Evolutionary conservation across 1,140 invertebrate genomes (phyloP).

Genomic region (Drosophila nannoptera): DNA sequence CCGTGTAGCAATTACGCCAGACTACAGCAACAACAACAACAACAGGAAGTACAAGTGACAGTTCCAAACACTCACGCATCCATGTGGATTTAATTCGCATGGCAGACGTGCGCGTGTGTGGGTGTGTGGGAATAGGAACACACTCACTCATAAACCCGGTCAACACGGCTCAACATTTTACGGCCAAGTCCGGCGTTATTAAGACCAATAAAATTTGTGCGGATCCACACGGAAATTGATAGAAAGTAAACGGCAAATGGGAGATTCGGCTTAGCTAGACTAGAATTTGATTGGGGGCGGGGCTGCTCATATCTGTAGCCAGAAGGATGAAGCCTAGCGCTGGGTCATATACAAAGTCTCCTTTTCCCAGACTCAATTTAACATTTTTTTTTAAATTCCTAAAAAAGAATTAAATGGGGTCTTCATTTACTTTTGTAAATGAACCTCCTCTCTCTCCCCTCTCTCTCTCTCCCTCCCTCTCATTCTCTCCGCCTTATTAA

Average conservation of each 20-base stretch:
- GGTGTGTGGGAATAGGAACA: constrained; percentile 5
- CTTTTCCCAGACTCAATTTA: too few species aligned
- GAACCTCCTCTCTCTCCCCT: too few species aligned
- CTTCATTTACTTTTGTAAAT: too few species aligned
- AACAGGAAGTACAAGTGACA: constrained; percentile 18
- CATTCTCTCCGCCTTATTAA: too few species aligned
- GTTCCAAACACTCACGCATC: constrained; percentile 20
- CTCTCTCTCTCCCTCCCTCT: too few species aligned
- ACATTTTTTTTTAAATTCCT: too few species aligned
- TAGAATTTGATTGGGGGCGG: background rate
- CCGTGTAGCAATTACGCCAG: constrained; percentile 63
- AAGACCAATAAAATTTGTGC: constrained; percentile 41
- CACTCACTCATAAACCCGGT: constrained; percentile 10
- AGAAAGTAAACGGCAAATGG: constrained; percentile 8
- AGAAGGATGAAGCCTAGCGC: too few species aligned
- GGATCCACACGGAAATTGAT: constrained; percentile 31
- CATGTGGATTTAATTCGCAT: constrained; percentile 36
- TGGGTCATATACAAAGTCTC: too few species aligned
- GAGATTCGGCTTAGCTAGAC: background rate
- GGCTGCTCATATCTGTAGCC: background rate
- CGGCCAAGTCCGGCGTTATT: constrained; percentile 24
- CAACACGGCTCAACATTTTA: constrained; percentile 29
- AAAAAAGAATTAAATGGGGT: too few species aligned
- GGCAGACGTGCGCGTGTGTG: constrained; percentile 11
- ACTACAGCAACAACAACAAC: constrained; percentile 37